Evolutionary conservation across 2,888 invertebrate genomes (phyloP), one percentile per base, ranked within the genome.

Genomic region (Leuctra nigra): DNA sequence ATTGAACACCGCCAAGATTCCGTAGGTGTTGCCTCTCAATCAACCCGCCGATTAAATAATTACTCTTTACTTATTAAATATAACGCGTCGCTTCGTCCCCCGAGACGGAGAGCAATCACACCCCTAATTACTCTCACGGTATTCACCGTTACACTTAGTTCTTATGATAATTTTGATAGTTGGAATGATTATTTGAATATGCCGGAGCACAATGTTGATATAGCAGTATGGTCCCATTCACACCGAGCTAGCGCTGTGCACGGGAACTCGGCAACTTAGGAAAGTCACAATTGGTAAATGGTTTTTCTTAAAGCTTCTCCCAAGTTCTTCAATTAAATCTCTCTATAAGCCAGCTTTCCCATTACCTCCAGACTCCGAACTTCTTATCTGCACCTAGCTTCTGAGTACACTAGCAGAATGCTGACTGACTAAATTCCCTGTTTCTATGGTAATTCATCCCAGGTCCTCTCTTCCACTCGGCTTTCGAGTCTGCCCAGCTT

Each of bases 391-490:
- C 50, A 50, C 50, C 50, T 44, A 9, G n/a, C 44, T 50, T 25
- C 48, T 48, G 29, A 20, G 41, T 41, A 16, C 52, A 35, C 52
- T 25, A 52, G 33, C 20, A 13, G 22, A 35, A 13, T 36, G 16
- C 24, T 23, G 7, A 38, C 29, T 23, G 39, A 54, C 55, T 35
- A 41, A 52, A 50, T 57, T 53, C 53, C 53, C 53, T 57, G 57
- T 57, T 57, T 57, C 57, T 53, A 57, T 57, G 57, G 57, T 57
- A 57, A 55, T 55, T 53, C 59, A 52, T 59, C 53, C 59, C 55
- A 9, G 18, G 33, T 53, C 41, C 22, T 29, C 53, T 14, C 52
- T 36, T 46, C 36, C 41, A 38, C 46, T 47, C 35, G 36, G 36
- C 4, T 11, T 23, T n/a, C 38, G 54, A 41, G 29, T 29, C 29